Conservation (phyloP, 1,140 invertebrate genomes). For the Doryteuthis pealeii region DNA sequence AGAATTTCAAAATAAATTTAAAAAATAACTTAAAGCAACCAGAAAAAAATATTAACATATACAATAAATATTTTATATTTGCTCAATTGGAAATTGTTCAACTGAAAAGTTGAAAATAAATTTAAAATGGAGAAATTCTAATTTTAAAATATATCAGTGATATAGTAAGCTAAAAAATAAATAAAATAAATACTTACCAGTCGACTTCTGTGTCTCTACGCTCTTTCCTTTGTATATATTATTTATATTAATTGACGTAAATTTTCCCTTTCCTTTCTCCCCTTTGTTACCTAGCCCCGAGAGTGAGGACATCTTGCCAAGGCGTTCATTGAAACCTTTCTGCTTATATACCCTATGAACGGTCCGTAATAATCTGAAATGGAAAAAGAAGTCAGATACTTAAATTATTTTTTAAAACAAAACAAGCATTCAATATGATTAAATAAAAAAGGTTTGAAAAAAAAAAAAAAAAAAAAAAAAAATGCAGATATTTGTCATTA, state of each 20-base stretch:
- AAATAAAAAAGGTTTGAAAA: too few species aligned
- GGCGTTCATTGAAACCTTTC: constrained; percentile 70
- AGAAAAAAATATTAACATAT: background rate
- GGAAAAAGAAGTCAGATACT: constrained; percentile 24
- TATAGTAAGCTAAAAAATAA: too few species aligned
- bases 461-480: too few species aligned
- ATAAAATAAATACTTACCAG: constrained; percentile 57
- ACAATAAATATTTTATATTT: background rate
- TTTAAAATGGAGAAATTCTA: too few species aligned
- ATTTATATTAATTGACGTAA: constrained; percentile 95
- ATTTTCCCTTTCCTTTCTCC: constrained; percentile 94
- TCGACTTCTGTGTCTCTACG: constrained; percentile 61
- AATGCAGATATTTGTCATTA: too few species aligned
- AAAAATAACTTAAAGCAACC: background rate
- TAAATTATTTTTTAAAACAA: too few species aligned
- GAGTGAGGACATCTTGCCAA: constrained; percentile 86
- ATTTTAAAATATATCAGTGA: too few species aligned
- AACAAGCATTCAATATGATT: too few species aligned
- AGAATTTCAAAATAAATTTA: constrained; percentile 28
- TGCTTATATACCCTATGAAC: constrained; percentile 59
- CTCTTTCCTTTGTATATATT: constrained; percentile 84
- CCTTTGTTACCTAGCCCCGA: constrained; percentile 78
- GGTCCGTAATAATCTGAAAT: constrained; percentile 67
- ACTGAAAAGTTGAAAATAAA: background rate
- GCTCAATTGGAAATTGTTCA: too few species aligned